Percentiles rank a stretch among this genome's conserved stretches.
Conservation (phyloP, 1,140 invertebrate genomes). For the Littorina saxatilis region DNA sequence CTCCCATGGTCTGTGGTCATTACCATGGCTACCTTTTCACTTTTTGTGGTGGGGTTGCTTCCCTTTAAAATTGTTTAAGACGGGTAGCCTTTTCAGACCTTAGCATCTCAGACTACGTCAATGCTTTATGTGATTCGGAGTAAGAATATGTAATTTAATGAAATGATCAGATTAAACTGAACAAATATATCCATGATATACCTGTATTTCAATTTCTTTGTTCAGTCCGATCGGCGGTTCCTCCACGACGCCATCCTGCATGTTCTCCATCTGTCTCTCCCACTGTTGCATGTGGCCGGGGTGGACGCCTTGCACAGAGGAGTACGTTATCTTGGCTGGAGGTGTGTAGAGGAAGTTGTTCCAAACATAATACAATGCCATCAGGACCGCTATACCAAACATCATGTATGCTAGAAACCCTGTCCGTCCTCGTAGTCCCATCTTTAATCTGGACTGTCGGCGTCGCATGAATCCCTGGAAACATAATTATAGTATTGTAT, state of each 20-base stretch:
- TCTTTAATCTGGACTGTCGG: background rate
- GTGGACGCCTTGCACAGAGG: background rate
- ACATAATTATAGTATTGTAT: too few species aligned
- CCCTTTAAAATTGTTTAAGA: too few species aligned
- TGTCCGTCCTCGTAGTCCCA: conserved; percentile 24
- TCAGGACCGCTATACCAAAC: background rate
- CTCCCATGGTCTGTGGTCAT: too few species aligned
- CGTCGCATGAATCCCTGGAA: background rate
- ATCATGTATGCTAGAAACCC: conserved; percentile 11
- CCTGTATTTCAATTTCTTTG: conserved; percentile 20
- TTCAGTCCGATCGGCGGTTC: conserved; percentile 9
- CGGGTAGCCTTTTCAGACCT: too few species aligned
- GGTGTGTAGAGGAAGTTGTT: background rate
- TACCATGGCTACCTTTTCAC: too few species aligned
- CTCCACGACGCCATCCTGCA: background rate
- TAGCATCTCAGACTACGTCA: too few species aligned
- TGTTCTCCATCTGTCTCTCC: background rate
- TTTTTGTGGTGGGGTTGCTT: too few species aligned
- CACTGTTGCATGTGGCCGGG: background rate
- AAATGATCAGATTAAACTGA: too few species aligned
- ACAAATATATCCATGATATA: too few species aligned
- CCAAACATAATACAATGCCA: conserved; percentile 24
- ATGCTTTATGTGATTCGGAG: too few species aligned
- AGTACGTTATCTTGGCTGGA: background rate
- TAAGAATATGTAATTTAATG: too few species aligned